Evolutionary conservation across 2,888 invertebrate species (phyloP).

Genomic region (Drosophila borealis): DNA sequence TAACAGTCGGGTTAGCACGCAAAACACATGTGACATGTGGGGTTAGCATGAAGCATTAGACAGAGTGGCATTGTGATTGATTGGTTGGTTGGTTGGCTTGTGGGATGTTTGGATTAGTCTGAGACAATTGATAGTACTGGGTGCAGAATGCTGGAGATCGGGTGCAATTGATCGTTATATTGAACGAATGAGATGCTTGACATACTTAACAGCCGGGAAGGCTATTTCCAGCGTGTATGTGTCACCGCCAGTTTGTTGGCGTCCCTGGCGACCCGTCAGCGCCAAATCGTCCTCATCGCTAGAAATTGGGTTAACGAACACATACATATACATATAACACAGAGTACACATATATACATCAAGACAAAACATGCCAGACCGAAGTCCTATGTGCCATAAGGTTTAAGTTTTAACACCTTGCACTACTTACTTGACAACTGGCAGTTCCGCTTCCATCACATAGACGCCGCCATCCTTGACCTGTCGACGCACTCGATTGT

Average conservation of each 20-base stretch:
- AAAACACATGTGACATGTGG: slow-evolving; percentile 31
- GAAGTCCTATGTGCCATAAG: background rate
- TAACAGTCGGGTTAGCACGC: slow-evolving; percentile 56
- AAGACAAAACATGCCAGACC: slow-evolving; percentile 47
- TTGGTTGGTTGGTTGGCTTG: slow-evolving; percentile 30
- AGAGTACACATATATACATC: slow-evolving; percentile 44
- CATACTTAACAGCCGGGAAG: slow-evolving; percentile 96
- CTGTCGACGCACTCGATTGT: slow-evolving; percentile 89
- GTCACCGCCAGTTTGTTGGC: slow-evolving; percentile 91
- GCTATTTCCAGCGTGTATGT: slow-evolving; percentile 96
- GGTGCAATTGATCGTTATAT: slow-evolving; percentile 51
- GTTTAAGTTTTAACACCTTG: background rate
- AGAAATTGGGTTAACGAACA: slow-evolving; percentile 78
- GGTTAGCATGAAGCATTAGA: slow-evolving; percentile 64
- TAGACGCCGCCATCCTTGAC: slow-evolving; percentile 91
- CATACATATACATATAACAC: slow-evolving; percentile 66
- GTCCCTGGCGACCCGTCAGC: slow-evolving; percentile 89
- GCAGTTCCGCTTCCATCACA: slow-evolving; percentile 92
- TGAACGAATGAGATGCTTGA: slow-evolving; percentile 67
- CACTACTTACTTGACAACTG: slow-evolving; percentile 93
- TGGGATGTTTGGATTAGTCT: slow-evolving; percentile 55
- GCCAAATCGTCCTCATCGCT: slow-evolving; percentile 76
- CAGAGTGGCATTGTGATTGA: slow-evolving; percentile 30
- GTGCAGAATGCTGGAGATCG: slow-evolving; percentile 61
- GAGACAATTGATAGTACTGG: slow-evolving; percentile 56